phyloP scores from a whole-genome alignment of 2,797 vertebrate genomes.

The Atherinosoma microstoma region DNA sequence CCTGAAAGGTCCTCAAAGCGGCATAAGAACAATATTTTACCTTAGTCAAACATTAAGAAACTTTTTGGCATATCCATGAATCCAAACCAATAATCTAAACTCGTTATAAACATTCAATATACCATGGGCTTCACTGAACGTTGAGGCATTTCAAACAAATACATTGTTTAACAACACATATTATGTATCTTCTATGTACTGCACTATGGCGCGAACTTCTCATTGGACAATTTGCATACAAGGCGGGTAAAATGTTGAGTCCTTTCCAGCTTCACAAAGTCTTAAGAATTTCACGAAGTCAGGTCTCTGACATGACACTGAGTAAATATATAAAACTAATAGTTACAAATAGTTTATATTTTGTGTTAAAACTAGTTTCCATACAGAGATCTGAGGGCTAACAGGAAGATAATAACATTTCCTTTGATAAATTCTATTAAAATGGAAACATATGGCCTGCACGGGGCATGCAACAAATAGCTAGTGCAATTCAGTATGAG shows the following conservation, averaged over 20 bases:
- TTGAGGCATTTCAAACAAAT: fast-evolving
- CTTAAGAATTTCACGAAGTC: neutral
- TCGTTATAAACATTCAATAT: fast-evolving
- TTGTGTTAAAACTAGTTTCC: neutral
- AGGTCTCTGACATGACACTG: too few species aligned
- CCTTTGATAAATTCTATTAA: slow-evolving; percentile 9
- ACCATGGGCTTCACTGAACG: fast-evolving
- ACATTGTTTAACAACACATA: fast-evolving
- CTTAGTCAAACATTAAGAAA: neutral
- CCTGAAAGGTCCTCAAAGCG: slow-evolving; percentile 76
- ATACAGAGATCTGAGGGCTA: neutral
- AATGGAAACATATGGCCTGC: neutral
- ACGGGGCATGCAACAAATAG: neutral
- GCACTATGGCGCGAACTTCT: slow-evolving; percentile 70
- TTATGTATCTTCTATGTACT: slow-evolving; percentile 51
- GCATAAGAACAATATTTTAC: slow-evolving; percentile 13
- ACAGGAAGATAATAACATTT: neutral
- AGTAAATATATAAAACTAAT: neutral
- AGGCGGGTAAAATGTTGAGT: slow-evolving; percentile 70
- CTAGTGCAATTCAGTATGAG: too few species aligned
- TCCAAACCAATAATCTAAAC: fast-evolving
- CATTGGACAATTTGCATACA: slow-evolving; percentile 66
- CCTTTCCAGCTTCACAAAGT: slow-evolving; percentile 19
- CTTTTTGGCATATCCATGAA: fast-evolving
- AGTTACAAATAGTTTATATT: neutral